These are phyloP conservation scores for Tiliacea aurago DNA, from an alignment of 2,888 invertebrate species.

Conservation along the genomic window DNA sequence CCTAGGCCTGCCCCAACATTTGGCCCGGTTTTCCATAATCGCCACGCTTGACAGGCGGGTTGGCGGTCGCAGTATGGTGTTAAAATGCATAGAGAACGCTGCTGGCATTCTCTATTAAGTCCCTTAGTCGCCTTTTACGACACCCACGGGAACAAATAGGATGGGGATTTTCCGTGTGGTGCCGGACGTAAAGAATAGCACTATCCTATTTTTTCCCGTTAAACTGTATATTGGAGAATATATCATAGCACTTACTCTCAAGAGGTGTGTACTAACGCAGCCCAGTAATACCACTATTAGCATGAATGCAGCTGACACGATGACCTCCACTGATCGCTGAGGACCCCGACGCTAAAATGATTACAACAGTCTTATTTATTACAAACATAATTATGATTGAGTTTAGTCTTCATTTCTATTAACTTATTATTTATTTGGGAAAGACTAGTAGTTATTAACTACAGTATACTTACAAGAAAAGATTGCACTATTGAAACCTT, in stretches of 20 bases:
- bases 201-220: too few species aligned
- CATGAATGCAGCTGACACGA: slow-evolving; percentile 98
- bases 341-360: slow-evolving; percentile 95
- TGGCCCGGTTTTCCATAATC: too few species aligned
- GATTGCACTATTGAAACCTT: not conserved
- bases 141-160: too few species aligned
- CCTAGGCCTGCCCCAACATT: too few species aligned
- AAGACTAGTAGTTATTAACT: not conserved
- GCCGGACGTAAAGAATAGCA: too few species aligned
- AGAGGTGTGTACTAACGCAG: slow-evolving; percentile 96
- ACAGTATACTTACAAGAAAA: not conserved
- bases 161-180: too few species aligned
- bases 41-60: too few species aligned
- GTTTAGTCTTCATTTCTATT: not conserved
- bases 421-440: not conserved
- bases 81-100: too few species aligned
- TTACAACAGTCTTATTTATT: not conserved
- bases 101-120: too few species aligned
- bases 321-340: slow-evolving; percentile 98
- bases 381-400: not conserved
- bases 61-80: too few species aligned
- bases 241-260: slow-evolving; percentile 90
- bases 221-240: not conserved
- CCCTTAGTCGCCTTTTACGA: too few species aligned
- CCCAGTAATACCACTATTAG: slow-evolving; percentile 96